Conservation (phyloP, 1,140 invertebrate genomes). For the Drosophila jambulina region DNA sequence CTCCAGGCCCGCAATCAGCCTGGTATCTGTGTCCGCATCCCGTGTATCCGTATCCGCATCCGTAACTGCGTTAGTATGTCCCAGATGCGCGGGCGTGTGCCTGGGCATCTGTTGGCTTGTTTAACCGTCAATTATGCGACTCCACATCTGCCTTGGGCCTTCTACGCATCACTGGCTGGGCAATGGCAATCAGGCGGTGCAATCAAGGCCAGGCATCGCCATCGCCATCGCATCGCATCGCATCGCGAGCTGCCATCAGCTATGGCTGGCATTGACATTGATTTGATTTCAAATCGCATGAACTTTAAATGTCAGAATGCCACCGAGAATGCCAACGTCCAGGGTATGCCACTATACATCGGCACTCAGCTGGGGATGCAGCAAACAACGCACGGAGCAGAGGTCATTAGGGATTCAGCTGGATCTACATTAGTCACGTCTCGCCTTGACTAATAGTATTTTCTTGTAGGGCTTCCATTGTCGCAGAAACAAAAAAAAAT, state of each 20-base stretch:
- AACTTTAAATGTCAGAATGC: constrained; percentile 54
- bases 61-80: not conserved
- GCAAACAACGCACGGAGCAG: constrained; percentile 10
- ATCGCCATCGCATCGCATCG: constrained; percentile 14
- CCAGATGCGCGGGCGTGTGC: constrained; percentile 1
- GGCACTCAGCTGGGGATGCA: constrained; percentile 10
- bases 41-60: constrained; percentile 1
- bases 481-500: not conserved
- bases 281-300: constrained; percentile 57
- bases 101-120: not conserved
- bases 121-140: constrained; percentile 28
- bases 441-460: constrained; percentile 37
- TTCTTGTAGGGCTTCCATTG: constrained; percentile 40
- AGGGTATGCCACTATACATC: not conserved
- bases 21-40: not conserved
- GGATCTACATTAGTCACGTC: constrained; percentile 37
- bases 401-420: constrained; percentile 29
- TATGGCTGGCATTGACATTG: constrained; percentile 63
- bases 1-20: constrained; percentile 6
- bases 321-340: constrained; percentile 9
- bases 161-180: constrained; percentile 32
- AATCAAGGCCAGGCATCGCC: constrained; percentile 34
- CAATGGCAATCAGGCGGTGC: constrained; percentile 40
- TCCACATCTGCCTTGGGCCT: constrained; percentile 5
- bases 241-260: constrained; percentile 26